These are phyloP conservation scores for Hirtodrosophila alboralis DNA, from an alignment of 2,888 invertebrate genomes.

Conservation along the genomic window DNA sequence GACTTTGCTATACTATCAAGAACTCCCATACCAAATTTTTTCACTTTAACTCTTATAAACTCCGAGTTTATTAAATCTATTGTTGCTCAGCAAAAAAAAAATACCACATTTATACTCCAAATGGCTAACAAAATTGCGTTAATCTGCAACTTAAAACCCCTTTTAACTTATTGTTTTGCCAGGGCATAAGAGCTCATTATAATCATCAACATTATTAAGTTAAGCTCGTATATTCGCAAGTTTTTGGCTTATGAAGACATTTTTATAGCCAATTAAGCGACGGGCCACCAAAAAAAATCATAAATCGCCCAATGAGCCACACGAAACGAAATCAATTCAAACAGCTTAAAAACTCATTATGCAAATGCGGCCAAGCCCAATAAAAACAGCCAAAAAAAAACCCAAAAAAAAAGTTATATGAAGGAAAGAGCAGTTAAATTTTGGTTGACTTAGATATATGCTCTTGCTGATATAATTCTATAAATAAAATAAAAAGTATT, in stretches of 20 bases:
- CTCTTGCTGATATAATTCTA: too few species aligned
- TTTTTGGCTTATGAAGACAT: conserved; percentile 72
- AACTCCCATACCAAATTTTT: not conserved
- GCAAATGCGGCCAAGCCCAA: conserved; percentile 66
- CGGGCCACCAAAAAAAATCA: conserved; percentile 54
- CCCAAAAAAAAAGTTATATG: too few species aligned
- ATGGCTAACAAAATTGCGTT: not conserved
- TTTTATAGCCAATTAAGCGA: conserved; percentile 78
- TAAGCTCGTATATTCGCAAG: conserved; percentile 44
- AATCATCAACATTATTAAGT: conserved; percentile 29
- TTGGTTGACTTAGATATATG: too few species aligned
- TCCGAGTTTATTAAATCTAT: not conserved
- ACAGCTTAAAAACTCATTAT: conserved; percentile 79
- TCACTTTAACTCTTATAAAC: not conserved
- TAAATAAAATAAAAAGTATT: too few species aligned
- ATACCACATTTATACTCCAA: too few species aligned
- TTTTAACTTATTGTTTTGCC: not conserved
- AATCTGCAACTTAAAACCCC: not conserved
- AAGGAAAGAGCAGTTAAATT: too few species aligned
- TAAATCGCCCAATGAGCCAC: conserved; percentile 56
- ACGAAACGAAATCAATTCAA: conserved; percentile 66
- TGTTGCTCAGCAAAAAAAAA: too few species aligned
- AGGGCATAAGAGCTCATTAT: conserved; percentile 20
- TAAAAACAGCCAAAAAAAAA: too few species aligned
- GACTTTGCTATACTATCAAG: too few species aligned